A percentile compares a stretch with the other conserved stretches of the same genome.
Evolutionary conservation across 2,113 vertebrate species (phyloP).

Genomic region (Micromys minutus): DNA sequence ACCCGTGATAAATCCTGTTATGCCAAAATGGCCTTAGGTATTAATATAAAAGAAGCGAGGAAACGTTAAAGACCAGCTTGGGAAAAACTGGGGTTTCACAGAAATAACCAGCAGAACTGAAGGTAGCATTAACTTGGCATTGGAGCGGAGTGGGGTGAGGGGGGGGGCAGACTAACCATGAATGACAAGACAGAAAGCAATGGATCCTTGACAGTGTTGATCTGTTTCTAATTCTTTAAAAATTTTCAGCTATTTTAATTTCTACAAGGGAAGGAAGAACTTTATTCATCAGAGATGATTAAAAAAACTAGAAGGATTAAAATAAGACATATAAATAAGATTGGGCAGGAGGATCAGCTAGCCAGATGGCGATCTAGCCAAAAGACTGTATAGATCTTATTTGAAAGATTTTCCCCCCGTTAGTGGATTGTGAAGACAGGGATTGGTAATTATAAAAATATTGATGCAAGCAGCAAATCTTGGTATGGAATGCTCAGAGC

Average conservation of each 20-base stretch:
- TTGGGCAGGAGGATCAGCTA: not conserved
- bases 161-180: not conserved
- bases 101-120: not conserved
- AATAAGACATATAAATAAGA: slow-evolving; percentile 43
- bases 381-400: slow-evolving; percentile 41
- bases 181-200: not conserved
- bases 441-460: slow-evolving; percentile 68
- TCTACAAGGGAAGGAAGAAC: slow-evolving; percentile 26
- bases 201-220: not conserved
- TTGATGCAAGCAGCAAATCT: slow-evolving; percentile 69
- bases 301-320: slow-evolving; percentile 31
- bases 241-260: slow-evolving; percentile 47
- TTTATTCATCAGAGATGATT: slow-evolving; percentile 34
- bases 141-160: not conserved
- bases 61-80: not conserved
- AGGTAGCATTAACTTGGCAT: not conserved
- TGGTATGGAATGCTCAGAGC: slow-evolving; percentile 53
- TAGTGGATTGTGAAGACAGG: slow-evolving; percentile 41
- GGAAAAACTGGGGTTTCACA: not conserved
- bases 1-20: not conserved
- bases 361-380: slow-evolving; percentile 56
- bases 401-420: not conserved
- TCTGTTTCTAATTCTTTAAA: not conserved
- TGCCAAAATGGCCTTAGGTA: not conserved
- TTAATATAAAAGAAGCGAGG: not conserved